These are phyloP conservation scores for Nycticorax nycticorax DNA, from an alignment of 2,113 vertebrate species.

Conservation along the genomic window DNA sequence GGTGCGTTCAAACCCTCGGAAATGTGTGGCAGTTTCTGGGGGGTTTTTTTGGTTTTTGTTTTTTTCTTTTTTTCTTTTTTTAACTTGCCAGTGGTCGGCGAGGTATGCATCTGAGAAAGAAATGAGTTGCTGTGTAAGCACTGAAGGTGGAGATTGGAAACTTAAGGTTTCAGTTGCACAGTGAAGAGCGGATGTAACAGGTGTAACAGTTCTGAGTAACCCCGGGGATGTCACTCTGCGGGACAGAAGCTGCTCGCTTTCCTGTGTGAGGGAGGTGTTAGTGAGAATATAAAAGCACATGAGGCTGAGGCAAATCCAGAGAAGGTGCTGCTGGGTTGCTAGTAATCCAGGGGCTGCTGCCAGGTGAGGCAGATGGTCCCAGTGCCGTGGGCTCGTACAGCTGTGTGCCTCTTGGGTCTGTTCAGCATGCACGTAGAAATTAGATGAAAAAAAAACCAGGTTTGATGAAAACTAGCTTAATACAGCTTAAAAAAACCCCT, in stretches of 20 bases:
- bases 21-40: no score
- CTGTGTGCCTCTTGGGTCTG: background rate
- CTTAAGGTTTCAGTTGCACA: background rate
- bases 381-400: fast-evolving
- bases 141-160: background rate
- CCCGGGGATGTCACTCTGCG: background rate
- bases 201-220: background rate
- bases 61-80: no score
- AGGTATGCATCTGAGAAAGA: background rate
- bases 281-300: background rate
- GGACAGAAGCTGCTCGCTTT: background rate
- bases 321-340: background rate
- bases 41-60: no score
- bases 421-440: background rate
- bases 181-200: background rate
- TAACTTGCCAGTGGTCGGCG: background rate
- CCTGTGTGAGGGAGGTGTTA: background rate
- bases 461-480: background rate
- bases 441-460: background rate
- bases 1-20: background rate
- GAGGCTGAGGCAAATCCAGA: background rate
- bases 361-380: background rate
- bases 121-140: background rate
- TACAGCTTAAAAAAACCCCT: background rate
- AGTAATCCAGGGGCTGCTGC: background rate